These are phyloP conservation scores for Furcifer pardalis DNA, from an alignment of 2,797 vertebrate species.

Conservation along the genomic window DNA sequence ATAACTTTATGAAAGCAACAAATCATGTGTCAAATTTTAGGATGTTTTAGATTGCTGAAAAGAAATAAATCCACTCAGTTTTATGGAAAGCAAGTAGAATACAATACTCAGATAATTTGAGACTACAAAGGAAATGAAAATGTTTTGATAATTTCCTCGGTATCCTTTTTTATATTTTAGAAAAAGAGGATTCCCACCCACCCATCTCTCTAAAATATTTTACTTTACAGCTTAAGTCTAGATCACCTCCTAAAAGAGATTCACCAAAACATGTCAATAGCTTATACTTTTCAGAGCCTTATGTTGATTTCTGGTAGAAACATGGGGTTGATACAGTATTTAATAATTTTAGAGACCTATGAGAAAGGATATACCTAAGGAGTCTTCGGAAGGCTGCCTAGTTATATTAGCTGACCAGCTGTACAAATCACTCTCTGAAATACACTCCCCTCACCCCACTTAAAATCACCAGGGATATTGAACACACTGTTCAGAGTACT, in stretches of 20 bases:
- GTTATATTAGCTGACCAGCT: slow-evolving; percentile 60
- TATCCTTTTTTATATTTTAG: not conserved
- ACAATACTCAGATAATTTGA: not conserved
- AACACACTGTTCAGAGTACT: slow-evolving; percentile 43
- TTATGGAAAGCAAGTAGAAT: not conserved
- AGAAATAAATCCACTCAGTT: not conserved
- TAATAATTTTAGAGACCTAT: slow-evolving; percentile 47
- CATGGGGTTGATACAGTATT: slow-evolving; percentile 42
- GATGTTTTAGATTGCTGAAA: not conserved
- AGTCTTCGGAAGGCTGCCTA: slow-evolving; percentile 61
- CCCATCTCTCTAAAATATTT: too few relatives aligned
- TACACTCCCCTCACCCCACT: slow-evolving; percentile 54
- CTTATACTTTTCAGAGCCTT: not conserved
- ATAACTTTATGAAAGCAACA: not conserved
- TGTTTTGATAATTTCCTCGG: not conserved
- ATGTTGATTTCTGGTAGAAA: slow-evolving; percentile 1
- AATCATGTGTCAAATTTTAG: not conserved
- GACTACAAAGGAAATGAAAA: not conserved
- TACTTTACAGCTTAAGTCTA: too few relatives aligned
- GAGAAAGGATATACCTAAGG: slow-evolving; percentile 48
- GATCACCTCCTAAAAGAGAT: too few relatives aligned
- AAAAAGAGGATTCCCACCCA: too few relatives aligned
- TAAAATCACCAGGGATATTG: slow-evolving; percentile 54
- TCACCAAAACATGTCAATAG: not conserved
- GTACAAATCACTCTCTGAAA: slow-evolving; percentile 63